Evolutionary conservation across 2,113 vertebrate genomes (phyloP).

Genomic region (Petaurus breviceps): DNA sequence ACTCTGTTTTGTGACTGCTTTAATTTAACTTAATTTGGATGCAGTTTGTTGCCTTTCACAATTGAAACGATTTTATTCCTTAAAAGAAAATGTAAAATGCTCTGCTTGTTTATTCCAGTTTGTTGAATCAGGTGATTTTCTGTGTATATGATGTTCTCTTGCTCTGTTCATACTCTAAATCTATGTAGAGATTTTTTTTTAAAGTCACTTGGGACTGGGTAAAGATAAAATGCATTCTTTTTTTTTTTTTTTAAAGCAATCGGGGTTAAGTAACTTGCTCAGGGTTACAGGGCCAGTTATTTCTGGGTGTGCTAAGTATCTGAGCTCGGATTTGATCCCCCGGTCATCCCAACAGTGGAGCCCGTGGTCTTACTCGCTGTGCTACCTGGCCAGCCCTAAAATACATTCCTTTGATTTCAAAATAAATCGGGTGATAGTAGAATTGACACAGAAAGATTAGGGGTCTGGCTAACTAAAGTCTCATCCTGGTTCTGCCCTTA

Average conservation of each 20-base stretch:
- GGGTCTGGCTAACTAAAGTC: background rate
- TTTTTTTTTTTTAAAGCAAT: too few relatives aligned
- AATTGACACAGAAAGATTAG: too few relatives aligned
- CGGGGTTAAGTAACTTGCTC: too few relatives aligned
- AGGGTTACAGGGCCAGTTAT: too few relatives aligned
- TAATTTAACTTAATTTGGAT: background rate
- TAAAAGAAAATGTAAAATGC: background rate
- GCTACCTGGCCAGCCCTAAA: too few relatives aligned
- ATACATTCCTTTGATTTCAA: constrained; percentile 41
- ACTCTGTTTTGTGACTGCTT: background rate
- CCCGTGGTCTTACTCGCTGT: too few relatives aligned
- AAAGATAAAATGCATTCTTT: background rate
- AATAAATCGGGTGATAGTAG: background rate
- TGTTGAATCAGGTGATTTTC: background rate
- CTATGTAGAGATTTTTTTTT: background rate
- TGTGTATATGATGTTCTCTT: background rate
- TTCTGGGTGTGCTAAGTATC: too few relatives aligned
- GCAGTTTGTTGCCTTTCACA: background rate
- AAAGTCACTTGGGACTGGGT: background rate
- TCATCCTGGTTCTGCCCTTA: background rate
- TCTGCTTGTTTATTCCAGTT: background rate
- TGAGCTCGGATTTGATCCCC: too few relatives aligned
- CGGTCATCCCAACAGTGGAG: too few relatives aligned
- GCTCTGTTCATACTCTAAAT: background rate
- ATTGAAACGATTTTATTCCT: background rate